Conservation (phyloP, 2,888 invertebrate genomes). For the Dasypolia templi region DNA sequence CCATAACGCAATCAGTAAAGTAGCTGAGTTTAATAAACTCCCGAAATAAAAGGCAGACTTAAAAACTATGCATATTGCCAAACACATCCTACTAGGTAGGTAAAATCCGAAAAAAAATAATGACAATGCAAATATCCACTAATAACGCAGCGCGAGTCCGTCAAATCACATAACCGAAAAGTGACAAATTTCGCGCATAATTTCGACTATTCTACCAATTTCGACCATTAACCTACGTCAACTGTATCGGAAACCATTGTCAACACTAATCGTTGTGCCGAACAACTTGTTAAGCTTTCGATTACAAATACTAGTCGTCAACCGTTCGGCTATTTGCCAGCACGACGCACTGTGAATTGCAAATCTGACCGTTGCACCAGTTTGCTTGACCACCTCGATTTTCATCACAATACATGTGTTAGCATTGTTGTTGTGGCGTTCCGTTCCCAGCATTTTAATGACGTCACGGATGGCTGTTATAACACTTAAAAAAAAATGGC, state of each 20-base stretch:
- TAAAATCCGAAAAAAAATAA: background rate
- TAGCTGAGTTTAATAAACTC: background rate
- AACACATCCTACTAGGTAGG: background rate
- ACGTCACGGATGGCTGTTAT: slow-evolving; percentile 12
- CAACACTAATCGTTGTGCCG: slow-evolving; percentile 69
- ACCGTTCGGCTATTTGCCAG: slow-evolving; percentile 75
- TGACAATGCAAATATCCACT: background rate
- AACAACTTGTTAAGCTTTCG: slow-evolving; percentile 75
- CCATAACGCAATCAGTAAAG: background rate
- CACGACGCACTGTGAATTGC: slow-evolving; percentile 75
- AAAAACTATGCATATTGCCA: background rate
- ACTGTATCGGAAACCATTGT: slow-evolving; percentile 63
- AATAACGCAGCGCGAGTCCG: background rate
- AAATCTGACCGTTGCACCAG: slow-evolving; percentile 67
- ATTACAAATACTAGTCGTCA: slow-evolving; percentile 74
- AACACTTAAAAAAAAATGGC: slow-evolving; percentile 15
- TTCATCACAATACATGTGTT: slow-evolving; percentile 63
- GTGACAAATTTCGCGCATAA: slow-evolving; percentile 44
- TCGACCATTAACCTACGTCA: slow-evolving; percentile 23
- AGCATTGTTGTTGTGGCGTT: slow-evolving; percentile 43
- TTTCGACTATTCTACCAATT: slow-evolving; percentile 32
- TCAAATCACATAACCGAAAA: slow-evolving; percentile 39
- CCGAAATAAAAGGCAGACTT: background rate
- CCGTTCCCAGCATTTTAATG: slow-evolving; percentile 49
- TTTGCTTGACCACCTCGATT: slow-evolving; percentile 58